Evolutionary conservation across 2,797 vertebrate genomes (phyloP).

Genomic region (Diceros bicornis): DNA sequence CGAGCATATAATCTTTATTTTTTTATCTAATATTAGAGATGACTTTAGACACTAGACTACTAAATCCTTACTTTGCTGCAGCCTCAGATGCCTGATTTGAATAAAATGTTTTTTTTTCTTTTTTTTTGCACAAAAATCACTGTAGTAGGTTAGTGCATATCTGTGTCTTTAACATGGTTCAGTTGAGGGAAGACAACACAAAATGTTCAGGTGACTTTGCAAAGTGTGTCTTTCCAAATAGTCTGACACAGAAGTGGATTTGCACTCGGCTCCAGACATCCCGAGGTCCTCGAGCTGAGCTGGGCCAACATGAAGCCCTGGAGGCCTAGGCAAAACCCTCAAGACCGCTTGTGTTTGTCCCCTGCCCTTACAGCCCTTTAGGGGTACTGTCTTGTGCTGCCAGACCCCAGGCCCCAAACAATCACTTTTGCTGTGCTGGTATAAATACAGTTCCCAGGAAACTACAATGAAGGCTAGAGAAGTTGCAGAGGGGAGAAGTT

Average conservation of each 20-base stretch:
- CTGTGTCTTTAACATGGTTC: background rate
- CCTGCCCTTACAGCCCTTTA: accelerated
- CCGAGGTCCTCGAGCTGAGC: accelerated
- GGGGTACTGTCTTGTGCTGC: accelerated
- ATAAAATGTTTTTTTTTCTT: background rate
- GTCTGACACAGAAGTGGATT: background rate
- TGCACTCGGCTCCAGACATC: background rate
- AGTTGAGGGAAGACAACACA: background rate
- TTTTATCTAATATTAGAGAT: background rate
- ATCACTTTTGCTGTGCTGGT: background rate
- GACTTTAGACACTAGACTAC: background rate
- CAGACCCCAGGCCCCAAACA: background rate
- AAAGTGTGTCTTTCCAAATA: background rate
- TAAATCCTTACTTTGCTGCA: background rate
- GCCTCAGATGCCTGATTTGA: background rate
- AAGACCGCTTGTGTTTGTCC: accelerated
- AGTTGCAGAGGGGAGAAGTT: background rate
- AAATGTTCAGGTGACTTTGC: background rate
- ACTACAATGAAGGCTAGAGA: background rate
- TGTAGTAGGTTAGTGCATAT: background rate
- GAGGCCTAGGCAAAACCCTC: accelerated
- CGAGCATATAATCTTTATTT: background rate
- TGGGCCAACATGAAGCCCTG: accelerated
- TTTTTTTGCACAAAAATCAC: background rate
- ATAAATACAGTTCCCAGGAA: background rate